Base-by-base conservation (phyloP, 2,888 invertebrate species). In the Campopleginae sp. region DNA sequence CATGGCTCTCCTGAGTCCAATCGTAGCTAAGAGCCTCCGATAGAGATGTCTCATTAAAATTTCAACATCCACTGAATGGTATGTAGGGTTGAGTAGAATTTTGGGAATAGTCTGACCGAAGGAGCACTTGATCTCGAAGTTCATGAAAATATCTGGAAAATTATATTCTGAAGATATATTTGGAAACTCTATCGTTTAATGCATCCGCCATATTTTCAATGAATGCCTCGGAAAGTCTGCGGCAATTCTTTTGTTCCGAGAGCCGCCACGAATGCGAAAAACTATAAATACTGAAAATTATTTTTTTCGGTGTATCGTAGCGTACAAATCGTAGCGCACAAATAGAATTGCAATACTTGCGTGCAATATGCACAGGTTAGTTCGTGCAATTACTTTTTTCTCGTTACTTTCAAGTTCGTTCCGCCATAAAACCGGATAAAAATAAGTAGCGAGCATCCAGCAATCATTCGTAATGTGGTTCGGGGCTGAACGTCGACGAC, bases 341-440 rank as follows among this genome's bases (percentile, higher is more conserved):
- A 63, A n/a, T 51, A 27, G 10, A 38, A 6, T 31, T 54, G 14
- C 51, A 19, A 48, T 48, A 48, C 46, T 31, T 2, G 7, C 19
- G 14, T 23, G 58, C 27, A 23, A 58, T 27, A 46, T 17, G 42
- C 17, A 27, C 27, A 8, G 17, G n/a, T 33, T 33, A 74, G 61
- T 27, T 8, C 44, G 44, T n/a, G 23, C n/a, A 42, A 72, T 72
- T 72, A 58, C 54, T 54, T 54, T 14, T 38, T 14, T 10, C 19
- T 75, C 63, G 46, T 31, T 12, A 46, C 58, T 74, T 74, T 27
- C 10, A 44, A 17, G 23, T 44, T 33, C 42, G 42, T n/a, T 74
- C n/a, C n/a, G 27, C 31, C 14, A 7, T 19, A 48, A 48, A 48
- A 19, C 33, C 31, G 31, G 51, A 61, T 70, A 46, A 14, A 48